Conservation (phyloP, 2,113 vertebrate species). For the Hemiscyllium ocellatum region DNA sequence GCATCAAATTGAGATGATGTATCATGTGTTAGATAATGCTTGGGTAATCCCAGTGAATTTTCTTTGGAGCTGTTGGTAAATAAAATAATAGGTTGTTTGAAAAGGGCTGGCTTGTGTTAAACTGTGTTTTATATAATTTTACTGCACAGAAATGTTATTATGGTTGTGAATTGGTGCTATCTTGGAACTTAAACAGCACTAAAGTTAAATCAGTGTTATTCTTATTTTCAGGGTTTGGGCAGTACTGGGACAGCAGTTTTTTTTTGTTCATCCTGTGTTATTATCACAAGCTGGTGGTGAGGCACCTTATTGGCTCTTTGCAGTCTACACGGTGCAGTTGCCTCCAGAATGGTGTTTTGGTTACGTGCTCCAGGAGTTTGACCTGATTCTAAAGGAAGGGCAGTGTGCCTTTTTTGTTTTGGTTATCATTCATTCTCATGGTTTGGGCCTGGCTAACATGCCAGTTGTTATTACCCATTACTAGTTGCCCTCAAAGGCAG, state of each 20-base stretch:
- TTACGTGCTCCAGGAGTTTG: too few relatives aligned
- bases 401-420: too few relatives aligned
- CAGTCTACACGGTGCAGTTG: too few relatives aligned
- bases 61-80: background rate
- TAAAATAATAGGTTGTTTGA: background rate
- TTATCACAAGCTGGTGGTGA: too few relatives aligned
- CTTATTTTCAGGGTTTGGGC: background rate
- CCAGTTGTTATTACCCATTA: too few relatives aligned
- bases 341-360: too few relatives aligned
- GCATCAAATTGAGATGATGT: background rate
- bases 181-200: background rate
- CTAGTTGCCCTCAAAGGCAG: too few relatives aligned
- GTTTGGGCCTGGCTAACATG: too few relatives aligned
- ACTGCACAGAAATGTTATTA: background rate
- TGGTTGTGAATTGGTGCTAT: background rate
- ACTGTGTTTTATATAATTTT: background rate
- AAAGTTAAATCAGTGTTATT: background rate
- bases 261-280: background rate
- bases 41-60: background rate
- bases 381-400: too few relatives aligned
- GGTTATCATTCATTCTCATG: too few relatives aligned
- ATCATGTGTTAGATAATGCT: background rate
- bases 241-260: too few relatives aligned
- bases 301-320: too few relatives aligned
- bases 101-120: background rate